Conservation (phyloP, 2,888 invertebrate species). For the Caenorhabditis zanzibari region DNA sequence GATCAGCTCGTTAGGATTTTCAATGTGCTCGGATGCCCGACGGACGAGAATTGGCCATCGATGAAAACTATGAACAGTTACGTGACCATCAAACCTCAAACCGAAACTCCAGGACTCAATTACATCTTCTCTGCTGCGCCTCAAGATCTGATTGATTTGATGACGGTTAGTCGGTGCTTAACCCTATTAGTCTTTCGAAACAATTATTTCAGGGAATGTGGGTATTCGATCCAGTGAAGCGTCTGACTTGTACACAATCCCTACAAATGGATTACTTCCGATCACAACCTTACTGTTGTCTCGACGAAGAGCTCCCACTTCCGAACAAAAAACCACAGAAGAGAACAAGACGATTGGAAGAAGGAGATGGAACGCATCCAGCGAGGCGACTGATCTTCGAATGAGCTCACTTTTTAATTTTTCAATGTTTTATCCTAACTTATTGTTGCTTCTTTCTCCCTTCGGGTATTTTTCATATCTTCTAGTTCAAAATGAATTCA, state of each 20-base stretch:
- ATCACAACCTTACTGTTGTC: conserved; percentile 78
- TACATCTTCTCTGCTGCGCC: conserved; percentile 96
- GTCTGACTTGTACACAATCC: conserved; percentile 77
- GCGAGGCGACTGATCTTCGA: conserved; percentile 58
- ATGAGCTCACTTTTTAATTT: conserved; percentile 7
- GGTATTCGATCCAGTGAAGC: conserved; percentile 77
- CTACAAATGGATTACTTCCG: conserved; percentile 79
- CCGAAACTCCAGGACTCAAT: conserved; percentile 85
- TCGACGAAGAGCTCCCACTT: conserved; percentile 81
- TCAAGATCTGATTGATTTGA: conserved; percentile 91
- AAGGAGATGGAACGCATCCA: conserved; percentile 14
- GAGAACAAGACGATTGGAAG: conserved; percentile 43
- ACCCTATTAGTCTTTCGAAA: too few species aligned
- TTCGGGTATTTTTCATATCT: too few species aligned
- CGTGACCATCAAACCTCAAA: conserved; percentile 90
- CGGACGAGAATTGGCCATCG: conserved; percentile 93
- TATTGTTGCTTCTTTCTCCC: background rate
- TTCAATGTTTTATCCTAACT: background rate
- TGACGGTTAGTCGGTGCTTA: conserved; percentile 84
- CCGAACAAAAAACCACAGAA: conserved; percentile 63
- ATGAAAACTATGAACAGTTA: conserved; percentile 89
- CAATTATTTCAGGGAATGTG: conserved; percentile 66
- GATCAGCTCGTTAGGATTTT: conserved; percentile 97
- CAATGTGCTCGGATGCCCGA: conserved; percentile 94
- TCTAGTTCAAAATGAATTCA: background rate